These are phyloP conservation scores for Trichopria drosophilae DNA, from an alignment of 2,888 invertebrate species.

Conservation along the genomic window DNA sequence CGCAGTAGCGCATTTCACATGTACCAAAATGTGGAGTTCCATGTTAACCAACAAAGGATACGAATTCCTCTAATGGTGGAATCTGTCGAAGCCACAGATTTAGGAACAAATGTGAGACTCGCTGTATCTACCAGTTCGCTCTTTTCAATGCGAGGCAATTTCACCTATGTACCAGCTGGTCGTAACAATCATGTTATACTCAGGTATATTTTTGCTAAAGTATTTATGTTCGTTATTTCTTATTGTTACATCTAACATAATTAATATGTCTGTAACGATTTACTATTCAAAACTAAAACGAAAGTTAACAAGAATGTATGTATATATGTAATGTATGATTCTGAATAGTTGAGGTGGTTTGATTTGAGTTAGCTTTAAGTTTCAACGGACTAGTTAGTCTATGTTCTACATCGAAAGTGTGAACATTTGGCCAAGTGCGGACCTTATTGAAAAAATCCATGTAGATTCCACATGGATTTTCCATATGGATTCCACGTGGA, in stretches of 20 bases:
- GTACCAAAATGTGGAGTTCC: constrained; percentile 56
- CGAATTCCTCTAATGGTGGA: constrained; percentile 63
- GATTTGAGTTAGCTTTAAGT: too few relatives aligned
- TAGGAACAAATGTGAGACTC: constrained; percentile 66
- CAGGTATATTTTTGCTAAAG: constrained; percentile 67
- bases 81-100: constrained; percentile 62
- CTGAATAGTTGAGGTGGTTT: too few relatives aligned
- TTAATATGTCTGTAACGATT: too few relatives aligned
- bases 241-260: background rate
- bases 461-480: too few relatives aligned
- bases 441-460: too few relatives aligned
- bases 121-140: constrained; percentile 63
- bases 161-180: constrained; percentile 64
- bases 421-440: too few relatives aligned
- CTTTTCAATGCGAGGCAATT: constrained; percentile 71
- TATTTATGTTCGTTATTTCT: constrained; percentile 2
- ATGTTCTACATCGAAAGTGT: too few relatives aligned
- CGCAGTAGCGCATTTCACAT: constrained; percentile 47
- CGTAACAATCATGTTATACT: constrained; percentile 64
- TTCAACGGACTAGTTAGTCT: too few relatives aligned
- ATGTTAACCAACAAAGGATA: constrained; percentile 62
- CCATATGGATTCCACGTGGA: too few relatives aligned
- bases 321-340: too few relatives aligned
- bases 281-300: too few relatives aligned
- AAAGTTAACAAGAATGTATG: too few relatives aligned